These are phyloP conservation scores for Conus betulinus DNA, from an alignment of 1,140 invertebrate genomes.

Conservation along the genomic window DNA sequence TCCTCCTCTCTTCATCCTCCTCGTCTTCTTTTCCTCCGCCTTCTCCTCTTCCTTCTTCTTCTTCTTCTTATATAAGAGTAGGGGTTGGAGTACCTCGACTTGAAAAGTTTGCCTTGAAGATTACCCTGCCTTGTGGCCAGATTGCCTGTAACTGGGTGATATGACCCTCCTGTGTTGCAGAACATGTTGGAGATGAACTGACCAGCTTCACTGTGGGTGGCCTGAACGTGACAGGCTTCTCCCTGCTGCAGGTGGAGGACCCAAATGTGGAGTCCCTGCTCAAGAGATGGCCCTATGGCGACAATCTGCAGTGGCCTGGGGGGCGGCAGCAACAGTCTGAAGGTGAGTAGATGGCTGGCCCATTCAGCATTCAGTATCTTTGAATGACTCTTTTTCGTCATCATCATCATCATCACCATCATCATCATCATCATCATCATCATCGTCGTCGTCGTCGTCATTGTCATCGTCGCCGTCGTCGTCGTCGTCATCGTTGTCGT, in stretches of 20 bases:
- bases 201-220: conserved; percentile 88
- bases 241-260: conserved; percentile 49
- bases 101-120: too few species aligned
- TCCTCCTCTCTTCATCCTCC: too few species aligned
- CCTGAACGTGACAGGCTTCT: conserved; percentile 96
- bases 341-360: conserved; percentile 27
- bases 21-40: too few species aligned
- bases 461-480: too few species aligned
- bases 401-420: neutral
- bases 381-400: neutral
- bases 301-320: conserved; percentile 49
- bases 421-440: neutral
- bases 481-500: neutral
- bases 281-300: conserved; percentile 39
- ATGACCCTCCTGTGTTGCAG: conserved; percentile 46
- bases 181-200: conserved; percentile 69
- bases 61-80: too few species aligned
- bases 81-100: too few species aligned
- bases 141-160: too few species aligned
- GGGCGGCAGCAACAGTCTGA: conserved; percentile 42
- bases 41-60: too few species aligned
- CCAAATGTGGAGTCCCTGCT: conserved; percentile 37
- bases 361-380: too few species aligned
- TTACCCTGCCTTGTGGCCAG: too few species aligned
- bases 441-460: too few species aligned